Evolutionary conservation across 1,140 invertebrate genomes (phyloP), one percentile per base, ranked within the genome.

Genomic region (Diprion similis): DNA sequence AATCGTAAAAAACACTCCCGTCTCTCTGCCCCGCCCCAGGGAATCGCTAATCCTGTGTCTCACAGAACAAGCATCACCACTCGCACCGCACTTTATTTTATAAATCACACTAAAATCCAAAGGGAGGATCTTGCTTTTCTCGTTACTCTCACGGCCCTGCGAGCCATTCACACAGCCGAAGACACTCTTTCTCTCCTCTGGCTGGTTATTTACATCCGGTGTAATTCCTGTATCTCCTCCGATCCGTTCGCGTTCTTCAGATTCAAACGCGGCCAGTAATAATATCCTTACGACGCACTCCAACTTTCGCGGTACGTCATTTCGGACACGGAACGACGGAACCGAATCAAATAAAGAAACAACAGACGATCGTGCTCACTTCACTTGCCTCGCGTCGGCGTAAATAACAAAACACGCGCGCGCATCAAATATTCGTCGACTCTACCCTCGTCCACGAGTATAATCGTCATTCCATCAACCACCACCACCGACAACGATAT

Each of bases 401-500:
- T 37, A 37, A 37, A 37, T 37, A 37, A 37, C 24, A 37, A 37
- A 37, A 75, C 75, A 75, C 77, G 72, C 75, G 75, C 71, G 17
- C 59, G 59, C 74, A 75, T 74, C 72, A 73, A 71, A 59, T 65
- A 46, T 10, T n/a, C 13, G 17, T 59, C 66, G 73, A 76, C 37
- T 46, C 37, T 17, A n/a, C n/a, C n/a, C n/a, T n/a, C 13, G 17
- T 59, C 66, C 71, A 76, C 24, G 24, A 37, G 24, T 37, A 37
- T 37, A 37, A 37, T 4, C 24, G 24, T 37, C 24, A 37, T 37
- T 37, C 24, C 2, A 37, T 37, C 24, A 37, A 37, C 24, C 24
- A 37, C 24, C 24, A 37, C 24, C 24, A 37, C 24, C 24, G 24
- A 37, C 24, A 37, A 37, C 24, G 24, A 37, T 37, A 37, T 37